These are phyloP conservation scores for Colistium nudipinnis DNA, from an alignment of 2,113 vertebrate species.

Conservation along the genomic window DNA sequence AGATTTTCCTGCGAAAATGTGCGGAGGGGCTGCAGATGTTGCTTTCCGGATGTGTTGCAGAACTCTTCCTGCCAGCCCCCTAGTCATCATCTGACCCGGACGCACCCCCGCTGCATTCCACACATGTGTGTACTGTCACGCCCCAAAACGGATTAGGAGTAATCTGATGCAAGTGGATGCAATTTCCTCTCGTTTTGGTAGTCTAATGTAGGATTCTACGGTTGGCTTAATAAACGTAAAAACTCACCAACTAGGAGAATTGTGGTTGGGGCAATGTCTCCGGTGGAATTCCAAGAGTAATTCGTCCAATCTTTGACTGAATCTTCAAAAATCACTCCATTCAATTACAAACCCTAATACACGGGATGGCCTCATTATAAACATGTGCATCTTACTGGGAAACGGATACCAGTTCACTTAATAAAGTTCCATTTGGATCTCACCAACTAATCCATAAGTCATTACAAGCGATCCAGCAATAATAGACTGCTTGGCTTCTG, in stretches of 20 bases:
- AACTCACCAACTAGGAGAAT: too few relatives aligned
- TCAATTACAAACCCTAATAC: conserved; percentile 1
- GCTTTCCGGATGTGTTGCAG: too few relatives aligned
- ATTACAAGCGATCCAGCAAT: conserved; percentile 59
- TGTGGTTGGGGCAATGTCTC: not conserved
- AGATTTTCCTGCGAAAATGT: too few relatives aligned
- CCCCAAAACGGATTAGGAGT: too few relatives aligned
- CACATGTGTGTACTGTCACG: too few relatives aligned
- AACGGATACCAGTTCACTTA: conserved; percentile 5
- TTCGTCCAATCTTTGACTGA: not conserved
- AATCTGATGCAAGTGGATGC: too few relatives aligned
- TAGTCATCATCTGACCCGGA: too few relatives aligned
- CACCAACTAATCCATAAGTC: conserved; percentile 61
- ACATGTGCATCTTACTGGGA: conserved; percentile 8
- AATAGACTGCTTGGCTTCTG: conserved; percentile 54
- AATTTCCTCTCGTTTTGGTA: too few relatives aligned
- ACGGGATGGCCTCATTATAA: not conserved
- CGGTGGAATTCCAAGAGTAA: not conserved
- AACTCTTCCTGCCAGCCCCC: too few relatives aligned
- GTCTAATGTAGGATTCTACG: conserved; percentile 44
- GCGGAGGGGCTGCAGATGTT: too few relatives aligned
- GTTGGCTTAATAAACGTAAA: too few relatives aligned
- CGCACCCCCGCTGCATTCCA: too few relatives aligned
- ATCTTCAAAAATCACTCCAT: not conserved
- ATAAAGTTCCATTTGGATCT: conserved; percentile 40